Base-by-base conservation (phyloP, 2,797 vertebrate genomes). In the Anomalospiza imberbis region DNA sequence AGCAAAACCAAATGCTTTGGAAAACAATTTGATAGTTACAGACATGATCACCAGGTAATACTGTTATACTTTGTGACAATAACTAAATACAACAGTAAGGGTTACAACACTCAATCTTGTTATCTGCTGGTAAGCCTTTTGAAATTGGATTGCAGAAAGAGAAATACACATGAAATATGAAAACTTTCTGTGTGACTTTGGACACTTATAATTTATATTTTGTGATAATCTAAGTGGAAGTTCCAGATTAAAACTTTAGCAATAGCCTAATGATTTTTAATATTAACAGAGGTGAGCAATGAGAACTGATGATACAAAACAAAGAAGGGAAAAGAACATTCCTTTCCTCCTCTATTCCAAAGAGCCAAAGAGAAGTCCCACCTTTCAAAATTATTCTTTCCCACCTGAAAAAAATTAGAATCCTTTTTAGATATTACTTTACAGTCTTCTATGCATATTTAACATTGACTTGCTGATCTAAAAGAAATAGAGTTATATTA, bases 321-420 rank as follows among this genome's bases (percentile, higher is more conserved):
- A 68, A 84, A 88, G 40, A 81, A 47, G 32, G 10, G 38, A 76
- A 91, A 91, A 89, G 57, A 92, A 82, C 20, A 65, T 80, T 91
- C 28, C 78, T 74, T 58, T 89, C 60, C 21, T 81, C n/a, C 45
- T 87, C 54, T 73, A 50, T 16, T 42, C 28, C 40, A 45, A 62
- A 87, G 38, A 86, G 38, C 17, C 68, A 93, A 91, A 91, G 51
- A 44, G 79, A 85, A 84, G n/a, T 84, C 70, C 58, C 74, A 83
- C 40, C 51, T 93, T 77, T 66, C 72, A 83, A 89, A 92, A 91
- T 77, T 58, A 54, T 66, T 73, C 57, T 71, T 94, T 92, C 72
- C 42, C 63, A 93, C 19, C 55, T 55, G 70, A 78, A 94, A 94
- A 85, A 85, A 77, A 89, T 31, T 15, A 88, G 17, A 89, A 72